Evolutionary conservation across 2,888 invertebrate species (phyloP).

Genomic region (Drosophila suboccidentalis): DNA sequence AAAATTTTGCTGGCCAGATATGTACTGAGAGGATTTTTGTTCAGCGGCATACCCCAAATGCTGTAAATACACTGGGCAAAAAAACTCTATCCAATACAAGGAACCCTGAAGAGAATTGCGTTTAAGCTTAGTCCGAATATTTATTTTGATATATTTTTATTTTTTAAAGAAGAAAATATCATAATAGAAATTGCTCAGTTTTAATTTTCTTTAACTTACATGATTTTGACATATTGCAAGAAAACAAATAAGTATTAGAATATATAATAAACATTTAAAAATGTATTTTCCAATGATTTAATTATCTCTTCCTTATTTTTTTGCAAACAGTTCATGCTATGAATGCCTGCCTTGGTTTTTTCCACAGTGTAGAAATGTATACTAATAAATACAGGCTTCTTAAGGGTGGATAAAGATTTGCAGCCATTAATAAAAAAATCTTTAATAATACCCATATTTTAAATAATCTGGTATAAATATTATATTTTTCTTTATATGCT

Average conservation of each 20-base stretch:
- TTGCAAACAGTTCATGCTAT: too few relatives aligned
- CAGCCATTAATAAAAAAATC: not conserved
- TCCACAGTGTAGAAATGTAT: slow-evolving; percentile 41
- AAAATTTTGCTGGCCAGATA: slow-evolving; percentile 33
- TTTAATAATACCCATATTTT: not conserved
- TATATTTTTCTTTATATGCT: not conserved
- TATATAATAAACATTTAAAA: too few relatives aligned
- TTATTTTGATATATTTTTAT: not conserved
- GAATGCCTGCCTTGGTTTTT: not conserved
- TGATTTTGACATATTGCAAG: not conserved
- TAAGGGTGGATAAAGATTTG: slow-evolving; percentile 33
- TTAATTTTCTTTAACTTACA: not conserved
- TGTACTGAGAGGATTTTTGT: slow-evolving; percentile 49
- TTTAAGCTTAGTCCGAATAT: not conserved
- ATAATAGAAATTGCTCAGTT: not conserved
- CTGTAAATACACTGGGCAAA: slow-evolving; percentile 40
- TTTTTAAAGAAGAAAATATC: not conserved
- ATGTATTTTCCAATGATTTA: not conserved
- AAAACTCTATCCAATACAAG: not conserved
- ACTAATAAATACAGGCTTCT: slow-evolving; percentile 23
- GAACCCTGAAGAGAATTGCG: not conserved
- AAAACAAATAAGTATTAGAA: not conserved
- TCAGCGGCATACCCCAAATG: slow-evolving; percentile 28
- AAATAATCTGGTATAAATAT: not conserved
- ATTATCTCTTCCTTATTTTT: not conserved